Conservation (phyloP, 2,888 invertebrate genomes). For the Mesorhabditis belari region DNA sequence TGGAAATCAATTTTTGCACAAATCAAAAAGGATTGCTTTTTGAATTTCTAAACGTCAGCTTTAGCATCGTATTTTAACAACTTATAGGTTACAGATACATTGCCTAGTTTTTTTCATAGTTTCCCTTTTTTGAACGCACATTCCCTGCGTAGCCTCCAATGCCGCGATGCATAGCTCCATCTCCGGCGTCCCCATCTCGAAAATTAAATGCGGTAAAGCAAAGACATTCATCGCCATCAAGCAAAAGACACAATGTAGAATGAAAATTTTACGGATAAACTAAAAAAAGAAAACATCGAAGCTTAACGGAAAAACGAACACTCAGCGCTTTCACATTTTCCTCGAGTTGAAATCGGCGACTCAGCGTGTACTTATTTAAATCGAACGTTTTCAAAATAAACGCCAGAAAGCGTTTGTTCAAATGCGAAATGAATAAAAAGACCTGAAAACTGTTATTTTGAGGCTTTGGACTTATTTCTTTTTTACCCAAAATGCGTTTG, state of each 20-base stretch:
- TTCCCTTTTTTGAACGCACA: not conserved
- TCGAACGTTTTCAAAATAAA: not conserved
- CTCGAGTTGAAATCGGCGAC: not conserved
- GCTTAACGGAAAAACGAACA: no score
- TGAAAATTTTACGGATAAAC: not conserved
- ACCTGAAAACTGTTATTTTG: no score
- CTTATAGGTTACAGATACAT: no score
- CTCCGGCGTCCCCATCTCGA: not conserved
- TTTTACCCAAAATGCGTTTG: not conserved
- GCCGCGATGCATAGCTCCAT: not conserved
- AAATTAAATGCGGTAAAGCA: not conserved
- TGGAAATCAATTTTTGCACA: no score
- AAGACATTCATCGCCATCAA: not conserved
- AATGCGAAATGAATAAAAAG: no score
- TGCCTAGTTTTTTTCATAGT: no score
- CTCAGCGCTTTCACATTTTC: not conserved
- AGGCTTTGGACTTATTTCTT: not conserved
- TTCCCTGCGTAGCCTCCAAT: not conserved
- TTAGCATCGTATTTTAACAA: no score
- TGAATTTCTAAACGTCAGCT: no score
- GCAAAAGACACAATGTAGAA: not conserved
- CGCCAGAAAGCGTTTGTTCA: not conserved
- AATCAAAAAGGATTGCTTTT: no score
- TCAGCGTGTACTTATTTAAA: not conserved
- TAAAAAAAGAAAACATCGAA: no score